Conservation (phyloP, 2,888 invertebrate genomes). For the Lathronympha strigana region DNA sequence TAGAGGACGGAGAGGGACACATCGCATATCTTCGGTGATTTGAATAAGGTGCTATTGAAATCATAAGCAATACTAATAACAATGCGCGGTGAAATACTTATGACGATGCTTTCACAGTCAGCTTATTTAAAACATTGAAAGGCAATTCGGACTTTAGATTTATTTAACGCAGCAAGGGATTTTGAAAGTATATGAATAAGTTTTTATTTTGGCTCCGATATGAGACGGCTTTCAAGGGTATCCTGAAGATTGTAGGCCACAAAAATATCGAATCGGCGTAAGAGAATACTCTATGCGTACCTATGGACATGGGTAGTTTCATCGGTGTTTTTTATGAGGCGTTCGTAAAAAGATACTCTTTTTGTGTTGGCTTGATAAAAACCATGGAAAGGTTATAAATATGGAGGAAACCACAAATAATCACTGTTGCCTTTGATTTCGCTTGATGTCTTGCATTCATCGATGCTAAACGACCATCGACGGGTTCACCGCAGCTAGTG, state of each 20-base stretch:
- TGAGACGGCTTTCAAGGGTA: background rate
- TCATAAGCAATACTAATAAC: background rate
- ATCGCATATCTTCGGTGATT: conserved; percentile 9
- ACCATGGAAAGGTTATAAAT: background rate
- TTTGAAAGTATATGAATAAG: background rate
- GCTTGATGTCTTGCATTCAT: background rate
- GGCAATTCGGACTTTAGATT: background rate
- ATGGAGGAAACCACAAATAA: background rate
- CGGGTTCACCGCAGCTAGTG: background rate
- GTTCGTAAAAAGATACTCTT: background rate
- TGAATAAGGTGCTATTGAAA: conserved; percentile 24
- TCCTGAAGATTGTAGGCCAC: background rate
- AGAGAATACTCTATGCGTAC: background rate
- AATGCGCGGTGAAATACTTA: background rate
- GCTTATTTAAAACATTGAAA: conserved; percentile 21
- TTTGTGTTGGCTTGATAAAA: conserved; percentile 17
- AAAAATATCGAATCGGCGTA: background rate
- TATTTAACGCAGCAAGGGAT: background rate
- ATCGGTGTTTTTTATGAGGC: conserved; percentile 11
- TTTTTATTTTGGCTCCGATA: background rate
- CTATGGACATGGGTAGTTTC: background rate
- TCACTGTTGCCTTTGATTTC: background rate
- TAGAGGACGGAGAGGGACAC: background rate
- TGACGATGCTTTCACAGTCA: conserved; percentile 11
- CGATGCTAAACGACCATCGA: background rate